Percentiles rank a stretch among this genome's conserved stretches.
Evolutionary conservation across 2,113 vertebrate genomes (phyloP).

Genomic region (Orthonyx spaldingii): DNA sequence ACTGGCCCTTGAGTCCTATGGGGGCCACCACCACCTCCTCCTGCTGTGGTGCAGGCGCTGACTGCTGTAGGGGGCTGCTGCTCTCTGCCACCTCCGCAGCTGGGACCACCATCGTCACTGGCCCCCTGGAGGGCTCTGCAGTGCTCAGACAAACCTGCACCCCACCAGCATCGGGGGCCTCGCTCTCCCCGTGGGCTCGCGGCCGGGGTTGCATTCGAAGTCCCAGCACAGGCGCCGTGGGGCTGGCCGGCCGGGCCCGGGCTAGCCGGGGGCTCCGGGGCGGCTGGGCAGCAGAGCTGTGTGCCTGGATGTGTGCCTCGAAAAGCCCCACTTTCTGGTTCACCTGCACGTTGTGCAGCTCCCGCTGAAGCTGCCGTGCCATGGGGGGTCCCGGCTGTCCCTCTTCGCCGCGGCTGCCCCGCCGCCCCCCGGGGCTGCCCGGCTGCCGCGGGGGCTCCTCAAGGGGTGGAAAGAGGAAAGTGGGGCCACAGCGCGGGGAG

Average conservation of each 20-base stretch:
- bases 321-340: constrained; percentile 90
- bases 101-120: not conserved
- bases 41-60: not conserved
- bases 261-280: constrained; percentile 77
- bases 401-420: constrained; percentile 56
- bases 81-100: not conserved
- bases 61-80: not conserved
- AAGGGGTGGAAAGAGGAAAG: constrained; percentile 75
- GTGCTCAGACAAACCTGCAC: not conserved
- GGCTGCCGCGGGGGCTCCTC: constrained; percentile 64
- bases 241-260: not conserved
- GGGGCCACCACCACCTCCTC: not conserved
- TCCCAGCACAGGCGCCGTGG: not conserved
- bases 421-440: not conserved
- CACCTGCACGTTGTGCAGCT: constrained; percentile 93
- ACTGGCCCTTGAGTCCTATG: not conserved
- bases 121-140: not conserved
- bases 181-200: not conserved
- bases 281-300: constrained; percentile 52
- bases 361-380: constrained; percentile 79
- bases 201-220: not conserved
- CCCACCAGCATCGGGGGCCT: not conserved
- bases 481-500: constrained; percentile 47
- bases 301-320: constrained; percentile 91
- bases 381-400: constrained; percentile 5